Evolutionary conservation across 1,140 invertebrate genomes (phyloP).

Genomic region (Sitobion miscanthi): DNA sequence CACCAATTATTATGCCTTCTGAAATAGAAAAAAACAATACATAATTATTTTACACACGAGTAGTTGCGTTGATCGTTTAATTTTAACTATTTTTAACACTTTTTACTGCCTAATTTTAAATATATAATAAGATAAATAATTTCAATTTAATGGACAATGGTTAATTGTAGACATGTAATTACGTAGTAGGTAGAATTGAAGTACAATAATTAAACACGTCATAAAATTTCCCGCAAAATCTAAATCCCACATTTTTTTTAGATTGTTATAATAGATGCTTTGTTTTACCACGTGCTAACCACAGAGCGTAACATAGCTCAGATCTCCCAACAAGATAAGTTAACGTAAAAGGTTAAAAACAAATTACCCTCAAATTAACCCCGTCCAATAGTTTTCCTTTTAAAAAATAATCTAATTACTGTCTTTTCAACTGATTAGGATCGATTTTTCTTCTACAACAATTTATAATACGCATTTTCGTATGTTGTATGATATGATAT

Average conservation of each 20-base stretch:
- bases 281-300: background rate
- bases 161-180: background rate
- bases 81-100: background rate
- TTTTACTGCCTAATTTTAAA: background rate
- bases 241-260: background rate
- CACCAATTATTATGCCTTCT: too few relatives aligned
- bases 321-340: background rate
- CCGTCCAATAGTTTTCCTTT: background rate
- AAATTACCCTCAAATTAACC: constrained; percentile 5
- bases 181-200: background rate
- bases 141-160: background rate
- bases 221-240: background rate
- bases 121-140: background rate
- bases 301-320: background rate
- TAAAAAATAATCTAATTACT: constrained; percentile 15
- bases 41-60: background rate
- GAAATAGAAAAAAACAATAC: too few relatives aligned
- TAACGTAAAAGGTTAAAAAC: background rate
- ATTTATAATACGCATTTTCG: background rate
- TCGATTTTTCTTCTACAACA: background rate
- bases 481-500: background rate
- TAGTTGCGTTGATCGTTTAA: background rate
- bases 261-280: background rate
- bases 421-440: background rate
- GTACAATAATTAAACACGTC: background rate